Evolutionary conservation across 2,113 vertebrate species (phyloP).

Genomic region (Forbesichthys papilliferus): DNA sequence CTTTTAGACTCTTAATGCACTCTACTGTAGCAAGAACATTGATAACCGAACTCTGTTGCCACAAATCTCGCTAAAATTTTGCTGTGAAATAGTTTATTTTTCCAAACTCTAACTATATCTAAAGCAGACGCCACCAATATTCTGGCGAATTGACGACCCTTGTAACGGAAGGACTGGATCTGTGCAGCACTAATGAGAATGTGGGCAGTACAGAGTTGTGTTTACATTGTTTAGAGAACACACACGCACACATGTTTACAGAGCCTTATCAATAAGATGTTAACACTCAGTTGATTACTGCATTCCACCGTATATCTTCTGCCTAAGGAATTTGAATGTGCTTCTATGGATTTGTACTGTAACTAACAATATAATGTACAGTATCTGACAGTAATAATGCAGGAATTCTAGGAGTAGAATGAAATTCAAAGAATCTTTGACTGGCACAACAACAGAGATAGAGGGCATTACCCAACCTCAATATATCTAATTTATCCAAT

Average conservation of each 20-base stretch:
- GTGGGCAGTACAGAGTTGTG: conserved; percentile 1
- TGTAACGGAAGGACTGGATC: neutral
- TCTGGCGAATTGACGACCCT: neutral
- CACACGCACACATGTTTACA: conserved; percentile 49
- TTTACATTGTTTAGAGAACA: conserved; percentile 26
- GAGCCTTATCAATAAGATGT: conserved; percentile 61
- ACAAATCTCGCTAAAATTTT: no score
- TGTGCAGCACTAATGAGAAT: conserved; percentile 21
- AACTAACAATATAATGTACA: neutral
- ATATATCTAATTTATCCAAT: no score
- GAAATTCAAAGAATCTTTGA: no score
- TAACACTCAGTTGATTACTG: conserved; percentile 52
- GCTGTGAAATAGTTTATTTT: no score
- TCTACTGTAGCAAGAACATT: no score
- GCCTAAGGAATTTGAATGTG: neutral
- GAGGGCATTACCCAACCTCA: no score
- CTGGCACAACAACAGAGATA: no score
- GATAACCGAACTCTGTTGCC: no score
- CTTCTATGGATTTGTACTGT: neutral
- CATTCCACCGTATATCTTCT: conserved; percentile 48
- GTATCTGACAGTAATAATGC: neutral
- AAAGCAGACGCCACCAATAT: no score
- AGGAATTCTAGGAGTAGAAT: no score
- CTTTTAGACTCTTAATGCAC: no score
- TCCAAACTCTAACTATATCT: no score